These are phyloP conservation scores for Bubo bubo DNA, from an alignment of 2,113 vertebrate species.

Conservation along the genomic window DNA sequence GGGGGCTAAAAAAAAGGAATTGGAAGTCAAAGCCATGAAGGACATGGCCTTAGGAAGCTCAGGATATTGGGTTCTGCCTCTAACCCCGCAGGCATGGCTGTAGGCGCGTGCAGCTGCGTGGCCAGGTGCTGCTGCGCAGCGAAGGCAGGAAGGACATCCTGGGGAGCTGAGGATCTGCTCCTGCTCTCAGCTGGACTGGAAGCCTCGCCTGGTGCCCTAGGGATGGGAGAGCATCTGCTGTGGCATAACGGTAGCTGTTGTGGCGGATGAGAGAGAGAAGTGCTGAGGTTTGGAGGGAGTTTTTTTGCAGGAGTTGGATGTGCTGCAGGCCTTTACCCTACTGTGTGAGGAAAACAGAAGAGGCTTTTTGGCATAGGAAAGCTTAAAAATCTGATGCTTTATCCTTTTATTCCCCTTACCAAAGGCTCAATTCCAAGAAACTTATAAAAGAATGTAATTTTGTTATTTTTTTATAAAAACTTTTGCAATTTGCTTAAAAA, in stretches of 20 bases:
- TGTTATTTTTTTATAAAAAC: neutral
- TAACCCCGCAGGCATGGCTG: neutral
- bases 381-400: neutral
- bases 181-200: neutral
- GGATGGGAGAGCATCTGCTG: neutral
- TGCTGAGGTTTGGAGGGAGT: neutral
- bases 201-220: neutral
- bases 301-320: neutral
- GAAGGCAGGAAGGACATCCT: neutral
- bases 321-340: neutral
- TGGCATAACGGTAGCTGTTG: neutral
- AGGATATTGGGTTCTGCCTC: neutral
- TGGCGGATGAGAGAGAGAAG: neutral
- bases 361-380: neutral
- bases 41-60: neutral
- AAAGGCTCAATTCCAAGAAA: neutral
- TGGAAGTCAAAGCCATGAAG: neutral
- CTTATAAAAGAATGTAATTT: neutral
- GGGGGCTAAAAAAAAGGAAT: neutral
- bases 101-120: too few species aligned
- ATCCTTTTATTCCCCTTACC: neutral
- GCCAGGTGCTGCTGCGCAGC: accelerated
- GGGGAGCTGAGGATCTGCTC: neutral
- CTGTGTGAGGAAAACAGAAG: neutral
- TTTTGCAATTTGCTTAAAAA: neutral